Percentiles rank a stretch among this genome's conserved stretches.
These are phyloP conservation scores for Monomorium pharaonis DNA, from an alignment of 1,140 invertebrate genomes.

Conservation along the genomic window DNA sequence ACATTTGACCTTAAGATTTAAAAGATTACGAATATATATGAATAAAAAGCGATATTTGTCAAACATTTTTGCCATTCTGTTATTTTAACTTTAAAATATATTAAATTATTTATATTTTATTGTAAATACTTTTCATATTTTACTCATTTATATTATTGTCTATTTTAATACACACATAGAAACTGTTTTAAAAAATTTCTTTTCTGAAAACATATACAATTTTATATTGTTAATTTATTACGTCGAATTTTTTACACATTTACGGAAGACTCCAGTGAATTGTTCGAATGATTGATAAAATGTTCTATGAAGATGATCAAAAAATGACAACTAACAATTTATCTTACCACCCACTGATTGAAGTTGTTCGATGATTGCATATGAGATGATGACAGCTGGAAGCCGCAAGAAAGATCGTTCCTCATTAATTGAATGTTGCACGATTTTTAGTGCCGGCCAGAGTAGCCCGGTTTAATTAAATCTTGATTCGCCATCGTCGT, in stretches of 20 bases:
- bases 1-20: neutral
- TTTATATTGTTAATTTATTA: neutral
- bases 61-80: neutral
- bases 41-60: neutral
- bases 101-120: neutral
- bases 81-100: neutral
- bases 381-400: neutral
- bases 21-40: neutral
- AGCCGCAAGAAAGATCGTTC: neutral
- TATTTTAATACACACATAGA: neutral
- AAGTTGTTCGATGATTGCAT: neutral
- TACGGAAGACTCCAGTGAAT: neutral
- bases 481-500: constrained; percentile 1
- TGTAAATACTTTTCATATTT: neutral
- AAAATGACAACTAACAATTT: neutral
- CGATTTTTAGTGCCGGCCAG: constrained; percentile 19
- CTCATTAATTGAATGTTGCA: constrained; percentile 48
- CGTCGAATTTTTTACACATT: neutral
- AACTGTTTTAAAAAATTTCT: neutral
- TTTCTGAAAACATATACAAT: neutral
- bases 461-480: neutral
- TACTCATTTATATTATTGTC: neutral
- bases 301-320: neutral
- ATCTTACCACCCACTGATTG: neutral
- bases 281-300: neutral